Percentiles rank a stretch among this genome's conserved stretches.
These are phyloP conservation scores for Caenorhabditis afra DNA, from an alignment of 2,888 invertebrate genomes.

Conservation along the genomic window DNA sequence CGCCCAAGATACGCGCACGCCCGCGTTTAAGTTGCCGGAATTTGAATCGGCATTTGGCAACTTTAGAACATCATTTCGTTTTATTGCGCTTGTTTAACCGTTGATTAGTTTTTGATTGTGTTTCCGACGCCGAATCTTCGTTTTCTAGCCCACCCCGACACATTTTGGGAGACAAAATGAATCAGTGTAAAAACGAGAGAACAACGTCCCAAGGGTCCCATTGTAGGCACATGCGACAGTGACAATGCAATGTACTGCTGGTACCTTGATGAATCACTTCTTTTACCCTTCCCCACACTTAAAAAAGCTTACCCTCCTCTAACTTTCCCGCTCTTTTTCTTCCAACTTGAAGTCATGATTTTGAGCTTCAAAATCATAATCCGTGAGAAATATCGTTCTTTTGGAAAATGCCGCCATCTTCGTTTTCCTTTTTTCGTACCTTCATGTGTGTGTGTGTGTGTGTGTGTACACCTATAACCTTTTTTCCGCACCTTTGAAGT, in stretches of 20 bases:
- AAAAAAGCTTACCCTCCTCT: background rate
- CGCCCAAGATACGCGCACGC: background rate
- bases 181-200: background rate
- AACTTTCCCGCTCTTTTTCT: no score
- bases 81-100: constrained; percentile 16
- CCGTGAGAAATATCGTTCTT: no score
- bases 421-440: no score
- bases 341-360: no score
- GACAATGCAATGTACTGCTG: background rate
- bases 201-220: background rate
- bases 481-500: background rate
- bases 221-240: background rate
- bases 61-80: constrained; percentile 26
- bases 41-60: constrained; percentile 3
- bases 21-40: no score
- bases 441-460: background rate
- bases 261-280: constrained; percentile 11
- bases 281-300: background rate
- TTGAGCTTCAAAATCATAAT: no score
- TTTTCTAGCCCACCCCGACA: background rate
- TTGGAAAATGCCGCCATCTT: no score
- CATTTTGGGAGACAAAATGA: background rate
- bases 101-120: constrained; percentile 23
- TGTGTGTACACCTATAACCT: background rate
- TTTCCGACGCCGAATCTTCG: background rate